Conservation (phyloP, 2,113 vertebrate species). For the Hippotragus niger region DNA sequence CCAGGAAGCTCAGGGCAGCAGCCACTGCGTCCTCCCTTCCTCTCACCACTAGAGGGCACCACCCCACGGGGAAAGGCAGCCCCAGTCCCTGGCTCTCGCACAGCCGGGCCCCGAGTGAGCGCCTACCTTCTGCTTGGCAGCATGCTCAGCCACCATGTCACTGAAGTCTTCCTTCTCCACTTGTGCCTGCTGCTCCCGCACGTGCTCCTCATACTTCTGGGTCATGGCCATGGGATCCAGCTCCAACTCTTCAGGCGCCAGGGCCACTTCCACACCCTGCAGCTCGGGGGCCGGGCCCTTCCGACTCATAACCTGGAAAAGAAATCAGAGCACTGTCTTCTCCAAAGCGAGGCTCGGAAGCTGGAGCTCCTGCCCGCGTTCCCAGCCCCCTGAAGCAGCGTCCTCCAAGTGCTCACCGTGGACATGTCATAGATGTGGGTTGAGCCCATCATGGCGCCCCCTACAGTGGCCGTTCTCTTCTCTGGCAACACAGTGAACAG, state of each 20-base stretch:
- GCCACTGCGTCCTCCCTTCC: background rate
- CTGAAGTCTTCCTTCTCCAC: constrained; percentile 96
- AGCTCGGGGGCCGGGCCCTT: constrained; percentile 85
- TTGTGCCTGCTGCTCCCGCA: constrained; percentile 93
- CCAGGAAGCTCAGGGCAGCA: background rate
- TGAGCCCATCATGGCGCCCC: constrained; percentile 93
- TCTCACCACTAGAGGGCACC: constrained; percentile 6
- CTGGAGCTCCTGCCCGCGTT: background rate
- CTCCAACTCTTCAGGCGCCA: constrained; percentile 94
- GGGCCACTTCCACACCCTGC: constrained; percentile 90
- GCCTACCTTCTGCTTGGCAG: constrained; percentile 94
- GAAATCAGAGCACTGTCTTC: background rate
- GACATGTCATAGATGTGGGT: constrained; percentile 94
- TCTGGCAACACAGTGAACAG: constrained; percentile 92
- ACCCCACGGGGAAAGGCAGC: background rate
- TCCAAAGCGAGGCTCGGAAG: background rate
- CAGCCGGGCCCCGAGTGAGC: fast-evolving
- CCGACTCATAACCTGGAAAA: constrained; percentile 82
- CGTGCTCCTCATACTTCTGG: constrained; percentile 93
- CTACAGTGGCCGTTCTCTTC: constrained; percentile 88
- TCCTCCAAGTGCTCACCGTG: constrained; percentile 65
- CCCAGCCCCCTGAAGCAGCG: background rate
- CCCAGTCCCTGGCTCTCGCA: no score
- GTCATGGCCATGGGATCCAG: constrained; percentile 95
- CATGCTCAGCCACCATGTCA: constrained; percentile 96